A percentile compares a stretch with the other conserved stretches of the same genome.
phyloP scores from a whole-genome alignment of 2,797 vertebrate genomes.

The Tapera naevia region DNA sequence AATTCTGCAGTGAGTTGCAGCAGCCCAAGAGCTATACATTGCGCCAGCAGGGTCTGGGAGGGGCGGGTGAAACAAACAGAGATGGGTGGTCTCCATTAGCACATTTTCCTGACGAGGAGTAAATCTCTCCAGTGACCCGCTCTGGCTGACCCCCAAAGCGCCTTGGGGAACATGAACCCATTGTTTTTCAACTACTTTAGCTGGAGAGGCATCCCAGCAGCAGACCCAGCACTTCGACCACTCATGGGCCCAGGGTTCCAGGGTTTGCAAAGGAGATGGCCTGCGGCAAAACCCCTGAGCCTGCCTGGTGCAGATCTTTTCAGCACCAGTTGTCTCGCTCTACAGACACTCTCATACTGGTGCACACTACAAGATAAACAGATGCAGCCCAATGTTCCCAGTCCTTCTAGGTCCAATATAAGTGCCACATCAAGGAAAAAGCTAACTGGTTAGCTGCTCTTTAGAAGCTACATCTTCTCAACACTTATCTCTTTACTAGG shows the following conservation, averaged over 20 bases:
- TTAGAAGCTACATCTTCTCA: background rate
- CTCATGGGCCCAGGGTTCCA: fast-evolving
- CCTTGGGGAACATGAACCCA: background rate
- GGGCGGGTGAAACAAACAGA: background rate
- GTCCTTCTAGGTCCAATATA: fast-evolving
- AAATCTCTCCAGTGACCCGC: background rate
- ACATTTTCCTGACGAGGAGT: background rate
- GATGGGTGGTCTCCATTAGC: background rate
- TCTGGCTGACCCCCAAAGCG: background rate
- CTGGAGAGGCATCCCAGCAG: background rate
- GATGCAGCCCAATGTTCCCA: background rate
- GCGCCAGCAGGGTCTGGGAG: background rate
- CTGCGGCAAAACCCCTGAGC: background rate
- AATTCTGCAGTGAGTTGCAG: background rate
- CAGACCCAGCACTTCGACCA: fast-evolving
- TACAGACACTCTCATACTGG: background rate
- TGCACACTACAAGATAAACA: background rate
- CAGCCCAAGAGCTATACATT: background rate
- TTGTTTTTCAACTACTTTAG: background rate
- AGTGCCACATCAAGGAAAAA: background rate
- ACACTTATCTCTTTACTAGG: fast-evolving
- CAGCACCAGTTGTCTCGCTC: background rate
- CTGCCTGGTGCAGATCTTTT: background rate
- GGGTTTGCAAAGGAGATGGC: background rate
- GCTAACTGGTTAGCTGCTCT: background rate